Conservation (phyloP, 1,140 invertebrate species). For the Araneus ventricosus region DNA sequence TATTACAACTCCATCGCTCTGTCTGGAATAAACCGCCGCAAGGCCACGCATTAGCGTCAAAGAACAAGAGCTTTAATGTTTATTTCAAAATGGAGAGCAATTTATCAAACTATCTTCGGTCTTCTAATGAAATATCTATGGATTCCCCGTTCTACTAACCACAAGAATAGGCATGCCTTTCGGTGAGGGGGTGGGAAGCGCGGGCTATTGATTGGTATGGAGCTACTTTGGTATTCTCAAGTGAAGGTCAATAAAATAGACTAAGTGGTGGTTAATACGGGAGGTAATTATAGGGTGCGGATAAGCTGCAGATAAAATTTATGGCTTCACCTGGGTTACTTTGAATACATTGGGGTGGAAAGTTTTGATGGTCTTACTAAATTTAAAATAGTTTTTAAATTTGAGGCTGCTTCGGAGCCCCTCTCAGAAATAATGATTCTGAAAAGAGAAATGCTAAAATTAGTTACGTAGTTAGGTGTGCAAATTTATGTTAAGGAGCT, state of each 20-base stretch:
- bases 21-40: constrained; percentile 33
- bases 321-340: constrained; percentile 36
- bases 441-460: neutral
- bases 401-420: neutral
- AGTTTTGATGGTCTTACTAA: constrained; percentile 51
- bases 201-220: constrained; percentile 39
- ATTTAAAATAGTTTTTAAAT: constrained; percentile 58
- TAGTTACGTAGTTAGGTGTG: neutral
- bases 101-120: constrained; percentile 66
- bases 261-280: constrained; percentile 66
- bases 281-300: constrained; percentile 63
- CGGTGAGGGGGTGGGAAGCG: neutral
- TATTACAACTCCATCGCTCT: constrained; percentile 34
- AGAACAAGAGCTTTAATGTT: constrained; percentile 59
- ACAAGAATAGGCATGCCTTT: constrained; percentile 51
- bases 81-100: constrained; percentile 54
- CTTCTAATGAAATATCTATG: constrained; percentile 69
- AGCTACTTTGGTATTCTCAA: constrained; percentile 55
- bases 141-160: constrained; percentile 15
- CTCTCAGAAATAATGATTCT: neutral
- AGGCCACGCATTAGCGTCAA: constrained; percentile 55
- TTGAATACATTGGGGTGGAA: constrained; percentile 18
- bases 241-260: constrained; percentile 70
- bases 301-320: constrained; percentile 55
- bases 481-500: neutral